phyloP scores from a whole-genome alignment of 2,113 vertebrate genomes.

The Sisor rabdophorus region DNA sequence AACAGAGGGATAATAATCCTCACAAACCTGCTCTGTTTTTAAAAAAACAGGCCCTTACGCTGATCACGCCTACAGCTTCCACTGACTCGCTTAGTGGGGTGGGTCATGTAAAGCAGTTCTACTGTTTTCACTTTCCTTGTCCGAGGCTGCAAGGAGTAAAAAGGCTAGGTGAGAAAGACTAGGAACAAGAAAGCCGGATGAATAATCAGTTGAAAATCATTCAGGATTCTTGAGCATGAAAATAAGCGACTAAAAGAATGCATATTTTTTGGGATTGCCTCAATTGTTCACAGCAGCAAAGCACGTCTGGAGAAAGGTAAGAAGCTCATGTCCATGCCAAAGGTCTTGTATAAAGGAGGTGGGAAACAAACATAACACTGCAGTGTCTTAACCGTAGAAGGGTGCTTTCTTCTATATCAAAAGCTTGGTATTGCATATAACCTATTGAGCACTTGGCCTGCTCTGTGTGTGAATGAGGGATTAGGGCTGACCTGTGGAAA shows the following conservation, averaged over 20 bases:
- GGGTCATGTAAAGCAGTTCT: conserved; percentile 5
- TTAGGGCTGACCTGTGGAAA: not conserved
- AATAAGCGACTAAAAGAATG: conserved; percentile 48
- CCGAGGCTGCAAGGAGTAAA: conserved; percentile 11
- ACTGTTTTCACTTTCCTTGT: conserved; percentile 20
- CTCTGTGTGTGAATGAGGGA: not conserved
- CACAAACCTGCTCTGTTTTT: conserved; percentile 22
- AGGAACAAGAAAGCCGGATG: conserved; percentile 1
- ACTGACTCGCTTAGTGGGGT: not conserved
- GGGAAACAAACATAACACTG: not conserved
- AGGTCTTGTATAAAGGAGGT: not conserved
- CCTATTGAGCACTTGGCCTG: too few relatives aligned
- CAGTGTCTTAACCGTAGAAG: too few relatives aligned
- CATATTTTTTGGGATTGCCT: conserved; percentile 57
- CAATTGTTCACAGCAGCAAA: conserved; percentile 52
- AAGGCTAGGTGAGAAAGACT: not conserved
- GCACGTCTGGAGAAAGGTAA: conserved; percentile 51
- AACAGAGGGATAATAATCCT: conserved; percentile 22
- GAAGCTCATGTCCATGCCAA: not conserved
- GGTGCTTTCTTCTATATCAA: too few relatives aligned
- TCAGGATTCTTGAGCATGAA: conserved; percentile 43
- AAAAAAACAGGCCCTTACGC: conserved; percentile 3
- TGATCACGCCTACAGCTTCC: not conserved
- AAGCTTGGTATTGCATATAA: too few relatives aligned
- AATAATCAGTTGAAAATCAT: conserved; percentile 6